Evolutionary conservation across 2,888 invertebrate species (phyloP), one percentile per base, ranked within the genome.

Genomic region (Drosophila tanythrix): DNA sequence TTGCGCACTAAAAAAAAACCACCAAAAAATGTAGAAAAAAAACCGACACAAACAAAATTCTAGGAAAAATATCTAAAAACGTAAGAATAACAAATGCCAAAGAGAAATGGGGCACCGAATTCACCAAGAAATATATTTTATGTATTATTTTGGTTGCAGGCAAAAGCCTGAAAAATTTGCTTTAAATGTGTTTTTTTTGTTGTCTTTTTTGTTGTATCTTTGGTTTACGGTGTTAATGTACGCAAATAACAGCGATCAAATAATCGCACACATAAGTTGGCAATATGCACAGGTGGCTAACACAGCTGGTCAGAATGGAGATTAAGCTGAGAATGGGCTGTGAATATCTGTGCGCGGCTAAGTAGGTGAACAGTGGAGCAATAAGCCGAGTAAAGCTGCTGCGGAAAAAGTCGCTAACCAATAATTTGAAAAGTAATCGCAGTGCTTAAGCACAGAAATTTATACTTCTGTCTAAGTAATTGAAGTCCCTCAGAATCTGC

Each of bases 61-160:
- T 65, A 62, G 61, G 59, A 56, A 72, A 79, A 87, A 82, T 80
- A 82, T 82, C 82, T 78, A 83, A 74, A 89, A 85, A 70, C 78
- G 89, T 71, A 87, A 82, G 88, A 77, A 83, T 83, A 84, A 89
- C 80, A 79, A 89, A 89, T 76, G 79, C 79, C 63, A 74, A 82
- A 74, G 64, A 63, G 72, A 80, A 89, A 76, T 75, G 69, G 72
- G 71, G 70, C 72, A 78, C 70, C 70, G 53, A 84, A 81, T 69
- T 53, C 52, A 18, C 38, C 57, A 74, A 62, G 68, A 29, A 52
- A 77, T 33, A 78, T 71, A 53, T 69, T 81, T 65, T 81, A 80
- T 81, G 78, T 81, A 80, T 80, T 78, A 69, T 81, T 79, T 74
- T 74, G 69, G 82, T 79, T 77, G 63, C 63, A 64, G 62, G 66